These are phyloP conservation scores for Gymnothorax reevesii DNA, from an alignment of 2,797 vertebrate species.

Conservation along the genomic window DNA sequence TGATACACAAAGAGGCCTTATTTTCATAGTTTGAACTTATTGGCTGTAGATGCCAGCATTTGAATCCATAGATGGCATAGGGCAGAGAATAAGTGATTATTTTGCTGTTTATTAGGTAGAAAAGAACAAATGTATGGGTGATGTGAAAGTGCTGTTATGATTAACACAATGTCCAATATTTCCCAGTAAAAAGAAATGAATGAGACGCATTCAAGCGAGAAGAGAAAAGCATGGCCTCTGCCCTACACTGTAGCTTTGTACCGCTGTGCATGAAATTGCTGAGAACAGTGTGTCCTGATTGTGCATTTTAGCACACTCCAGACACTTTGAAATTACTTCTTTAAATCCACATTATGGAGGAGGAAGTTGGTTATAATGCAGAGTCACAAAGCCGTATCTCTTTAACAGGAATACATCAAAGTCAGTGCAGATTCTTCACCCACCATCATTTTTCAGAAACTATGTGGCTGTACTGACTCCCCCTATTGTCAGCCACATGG, in stretches of 20 bases:
- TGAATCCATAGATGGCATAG: not conserved
- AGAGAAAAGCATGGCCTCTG: not conserved
- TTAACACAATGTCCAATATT: not conserved
- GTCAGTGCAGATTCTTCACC: too few species aligned
- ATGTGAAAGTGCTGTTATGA: not conserved
- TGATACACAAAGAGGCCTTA: not conserved
- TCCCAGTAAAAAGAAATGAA: not conserved
- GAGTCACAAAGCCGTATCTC: not conserved
- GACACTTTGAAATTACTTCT: not conserved
- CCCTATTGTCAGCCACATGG: too few species aligned
- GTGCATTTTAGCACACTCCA: not conserved
- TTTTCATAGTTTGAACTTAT: not conserved
- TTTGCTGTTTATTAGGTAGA: not conserved
- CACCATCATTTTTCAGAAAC: too few species aligned
- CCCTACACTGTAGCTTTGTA: not conserved
- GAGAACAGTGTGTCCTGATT: not conserved
- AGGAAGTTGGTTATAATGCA: too few species aligned
- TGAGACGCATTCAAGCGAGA: not conserved
- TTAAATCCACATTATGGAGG: not conserved
- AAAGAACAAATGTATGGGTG: not conserved
- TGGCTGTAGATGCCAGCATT: not conserved
- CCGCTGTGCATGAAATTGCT: not conserved
- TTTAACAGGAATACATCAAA: not conserved
- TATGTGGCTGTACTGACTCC: too few species aligned
- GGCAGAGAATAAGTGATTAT: not conserved